Percentiles rank a stretch among this genome's conserved stretches.
These are phyloP conservation scores for Catharus fuscescens DNA, from an alignment of 2,113 vertebrate species.

Conservation along the genomic window DNA sequence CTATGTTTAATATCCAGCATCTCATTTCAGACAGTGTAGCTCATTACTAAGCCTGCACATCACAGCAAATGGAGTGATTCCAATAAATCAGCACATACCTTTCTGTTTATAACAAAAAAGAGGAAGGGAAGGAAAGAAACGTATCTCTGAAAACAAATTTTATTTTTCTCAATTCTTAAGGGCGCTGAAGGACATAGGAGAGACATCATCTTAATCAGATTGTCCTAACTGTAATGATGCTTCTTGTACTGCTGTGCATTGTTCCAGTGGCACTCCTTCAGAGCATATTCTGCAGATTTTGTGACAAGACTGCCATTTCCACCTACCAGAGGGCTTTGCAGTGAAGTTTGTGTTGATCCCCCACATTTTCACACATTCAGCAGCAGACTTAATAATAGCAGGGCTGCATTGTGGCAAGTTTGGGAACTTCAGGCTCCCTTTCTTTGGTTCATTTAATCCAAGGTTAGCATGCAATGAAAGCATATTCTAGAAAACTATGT, in stretches of 20 bases:
- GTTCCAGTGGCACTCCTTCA: background rate
- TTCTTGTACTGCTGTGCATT: background rate
- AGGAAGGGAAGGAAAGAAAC: background rate
- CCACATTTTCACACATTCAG: constrained; percentile 35
- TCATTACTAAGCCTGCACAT: background rate
- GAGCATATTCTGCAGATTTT: background rate
- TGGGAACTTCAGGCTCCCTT: background rate
- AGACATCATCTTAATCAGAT: background rate
- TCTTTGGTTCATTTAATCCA: background rate
- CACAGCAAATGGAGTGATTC: background rate
- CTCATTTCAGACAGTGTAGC: background rate
- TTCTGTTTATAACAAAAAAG: background rate
- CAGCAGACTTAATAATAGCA: constrained; percentile 56
- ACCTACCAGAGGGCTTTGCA: constrained; percentile 32
- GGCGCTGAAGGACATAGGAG: background rate
- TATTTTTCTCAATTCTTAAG: background rate
- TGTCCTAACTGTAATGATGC: background rate
- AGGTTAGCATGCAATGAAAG: background rate
- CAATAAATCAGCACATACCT: background rate
- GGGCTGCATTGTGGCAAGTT: background rate
- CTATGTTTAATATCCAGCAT: background rate
- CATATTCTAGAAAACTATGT: background rate
- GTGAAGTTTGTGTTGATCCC: background rate
- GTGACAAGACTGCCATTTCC: background rate
- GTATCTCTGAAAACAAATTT: background rate